Evolutionary conservation across 2,888 invertebrate species (phyloP).

Genomic region (Drosophila atroscutellata): DNA sequence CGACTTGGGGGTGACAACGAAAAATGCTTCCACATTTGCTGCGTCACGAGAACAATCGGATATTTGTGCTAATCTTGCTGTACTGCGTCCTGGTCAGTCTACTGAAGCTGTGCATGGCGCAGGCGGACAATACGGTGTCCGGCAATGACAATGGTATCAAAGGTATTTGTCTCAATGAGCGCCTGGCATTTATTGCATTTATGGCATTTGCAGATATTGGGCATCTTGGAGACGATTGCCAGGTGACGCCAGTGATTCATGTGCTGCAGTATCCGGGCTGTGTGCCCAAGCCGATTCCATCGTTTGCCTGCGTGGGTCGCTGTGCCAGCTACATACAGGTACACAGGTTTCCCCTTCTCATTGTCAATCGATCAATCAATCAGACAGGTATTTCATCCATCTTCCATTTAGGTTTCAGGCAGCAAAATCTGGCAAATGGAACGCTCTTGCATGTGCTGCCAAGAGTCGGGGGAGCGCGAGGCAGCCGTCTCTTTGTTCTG

Average conservation of each 20-base stretch:
- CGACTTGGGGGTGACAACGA: constrained; percentile 28
- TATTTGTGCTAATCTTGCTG: constrained; percentile 62
- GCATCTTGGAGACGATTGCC: constrained; percentile 90
- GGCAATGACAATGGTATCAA: constrained; percentile 70
- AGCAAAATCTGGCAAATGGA: constrained; percentile 99
- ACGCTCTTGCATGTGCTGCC: constrained; percentile 97
- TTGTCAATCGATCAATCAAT: background rate
- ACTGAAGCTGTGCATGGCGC: constrained; percentile 60
- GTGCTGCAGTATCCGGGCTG: constrained; percentile 96
- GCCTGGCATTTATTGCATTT: background rate
- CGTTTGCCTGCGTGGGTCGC: constrained; percentile 95
- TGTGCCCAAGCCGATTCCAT: constrained; percentile 96
- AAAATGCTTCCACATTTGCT: constrained; percentile 66
- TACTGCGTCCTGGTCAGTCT: constrained; percentile 68
- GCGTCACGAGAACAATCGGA: constrained; percentile 57
- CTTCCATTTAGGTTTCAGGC: constrained; percentile 90
- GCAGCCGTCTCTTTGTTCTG: constrained; percentile 95
- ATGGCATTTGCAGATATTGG: constrained; percentile 72
- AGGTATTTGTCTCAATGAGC: background rate
- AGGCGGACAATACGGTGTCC: constrained; percentile 63
- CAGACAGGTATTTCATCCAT: background rate
- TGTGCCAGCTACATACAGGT: constrained; percentile 97
- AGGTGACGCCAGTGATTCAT: constrained; percentile 96
- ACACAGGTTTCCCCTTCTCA: background rate
- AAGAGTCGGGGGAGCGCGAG: constrained; percentile 96